Evolutionary conservation across 2,797 vertebrate genomes (phyloP).

Genomic region (Lycodopsis pacificus): DNA sequence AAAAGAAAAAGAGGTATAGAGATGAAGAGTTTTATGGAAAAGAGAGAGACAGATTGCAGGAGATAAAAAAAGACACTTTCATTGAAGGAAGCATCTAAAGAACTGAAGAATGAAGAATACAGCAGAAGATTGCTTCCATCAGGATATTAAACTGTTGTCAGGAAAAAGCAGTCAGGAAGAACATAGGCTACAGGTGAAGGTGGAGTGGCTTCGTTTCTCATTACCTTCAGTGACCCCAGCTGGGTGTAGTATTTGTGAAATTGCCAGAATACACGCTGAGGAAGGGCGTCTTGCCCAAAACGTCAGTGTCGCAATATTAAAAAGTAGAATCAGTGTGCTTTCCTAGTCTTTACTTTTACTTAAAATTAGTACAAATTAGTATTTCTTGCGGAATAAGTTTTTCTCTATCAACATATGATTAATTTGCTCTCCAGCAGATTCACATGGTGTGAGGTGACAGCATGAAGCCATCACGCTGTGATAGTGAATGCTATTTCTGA

Average conservation of each 20-base stretch:
- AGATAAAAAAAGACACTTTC: not conserved
- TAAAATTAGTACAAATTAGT: not conserved
- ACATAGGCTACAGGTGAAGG: not conserved
- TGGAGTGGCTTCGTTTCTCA: slow-evolving; percentile 15
- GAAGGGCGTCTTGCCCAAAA: too few relatives aligned
- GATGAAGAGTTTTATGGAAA: not conserved
- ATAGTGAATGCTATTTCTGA: slow-evolving; percentile 35
- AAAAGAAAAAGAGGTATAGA: not conserved
- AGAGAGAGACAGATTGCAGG: not conserved
- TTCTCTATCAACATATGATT: not conserved
- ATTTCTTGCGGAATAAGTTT: not conserved
- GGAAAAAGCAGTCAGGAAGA: slow-evolving; percentile 1
- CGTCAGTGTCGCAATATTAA: not conserved
- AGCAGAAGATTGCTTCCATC: not conserved
- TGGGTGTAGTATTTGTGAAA: too few relatives aligned
- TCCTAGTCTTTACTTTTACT: not conserved
- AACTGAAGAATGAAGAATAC: not conserved
- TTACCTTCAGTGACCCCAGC: slow-evolving; percentile 19
- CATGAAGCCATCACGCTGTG: slow-evolving; percentile 3
- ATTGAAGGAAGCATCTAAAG: not conserved
- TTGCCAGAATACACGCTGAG: too few relatives aligned
- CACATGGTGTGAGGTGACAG: slow-evolving; percentile 7
- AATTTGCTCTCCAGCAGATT: slow-evolving; percentile 11
- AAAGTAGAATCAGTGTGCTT: not conserved
- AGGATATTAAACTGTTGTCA: not conserved